These are phyloP conservation scores for Taenioides sp. DNA, from an alignment of 2,797 vertebrate species.

Conservation along the genomic window DNA sequence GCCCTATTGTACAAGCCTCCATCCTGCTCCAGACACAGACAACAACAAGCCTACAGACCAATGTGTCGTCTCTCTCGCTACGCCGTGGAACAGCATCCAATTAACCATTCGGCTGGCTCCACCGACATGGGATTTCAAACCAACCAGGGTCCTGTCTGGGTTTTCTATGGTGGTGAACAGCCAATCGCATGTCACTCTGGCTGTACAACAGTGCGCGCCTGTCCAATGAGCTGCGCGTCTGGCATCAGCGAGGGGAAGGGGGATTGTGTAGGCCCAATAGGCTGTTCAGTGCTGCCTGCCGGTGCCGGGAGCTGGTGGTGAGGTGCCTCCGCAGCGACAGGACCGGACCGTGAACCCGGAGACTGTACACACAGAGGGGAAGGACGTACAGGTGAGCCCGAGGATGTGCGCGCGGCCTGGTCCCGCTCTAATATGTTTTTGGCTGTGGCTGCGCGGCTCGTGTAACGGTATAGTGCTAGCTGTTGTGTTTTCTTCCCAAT, in stretches of 20 bases:
- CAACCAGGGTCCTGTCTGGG: conserved; percentile 46
- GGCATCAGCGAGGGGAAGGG: conserved; percentile 66
- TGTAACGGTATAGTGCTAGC: conserved; percentile 17
- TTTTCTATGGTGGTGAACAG: conserved; percentile 17
- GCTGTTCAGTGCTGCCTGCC: conserved; percentile 82
- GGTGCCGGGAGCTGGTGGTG: conserved; percentile 85
- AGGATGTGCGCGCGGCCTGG: conserved; percentile 76
- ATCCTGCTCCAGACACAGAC: conserved; percentile 75
- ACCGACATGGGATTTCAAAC: not conserved
- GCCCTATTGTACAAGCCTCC: conserved; percentile 16
- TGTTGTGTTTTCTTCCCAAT: conserved; percentile 39
- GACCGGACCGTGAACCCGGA: conserved; percentile 83
- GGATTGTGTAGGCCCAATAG: conserved; percentile 80
- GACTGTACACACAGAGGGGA: conserved; percentile 79
- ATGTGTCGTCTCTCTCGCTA: conserved; percentile 56
- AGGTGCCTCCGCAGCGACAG: conserved; percentile 80
- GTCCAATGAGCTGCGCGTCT: conserved; percentile 56
- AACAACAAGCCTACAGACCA: conserved; percentile 78
- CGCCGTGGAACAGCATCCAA: conserved; percentile 63
- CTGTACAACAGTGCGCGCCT: conserved; percentile 26
- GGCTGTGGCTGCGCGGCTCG: conserved; percentile 49
- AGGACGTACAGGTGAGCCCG: conserved; percentile 84
- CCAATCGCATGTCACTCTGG: conserved; percentile 59
- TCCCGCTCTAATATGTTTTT: conserved; percentile 34
- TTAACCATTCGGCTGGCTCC: conserved; percentile 8